Evolutionary conservation across 1,140 invertebrate genomes (phyloP), one percentile per base, ranked within the genome.

Genomic region (Orius insidiosus): DNA sequence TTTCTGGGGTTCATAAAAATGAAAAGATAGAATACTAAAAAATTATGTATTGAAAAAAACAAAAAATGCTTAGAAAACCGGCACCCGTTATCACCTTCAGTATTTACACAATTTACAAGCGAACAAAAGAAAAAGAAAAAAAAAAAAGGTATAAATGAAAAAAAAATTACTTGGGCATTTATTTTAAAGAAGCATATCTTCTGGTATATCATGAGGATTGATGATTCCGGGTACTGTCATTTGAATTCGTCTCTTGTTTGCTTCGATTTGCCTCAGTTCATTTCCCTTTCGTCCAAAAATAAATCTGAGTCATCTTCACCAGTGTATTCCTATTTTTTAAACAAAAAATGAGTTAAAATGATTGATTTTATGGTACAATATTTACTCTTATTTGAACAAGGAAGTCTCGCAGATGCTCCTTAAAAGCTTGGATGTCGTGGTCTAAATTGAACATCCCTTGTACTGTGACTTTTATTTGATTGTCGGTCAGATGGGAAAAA

Each of bases 401-500:
- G 68, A 99, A 99, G 68, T 99, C 96, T 71, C 95, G 76, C 39
- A 99, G 71, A 72, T 99, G 95, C 65, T 99, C 95, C 63, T 97
- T 98, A 66, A 99, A 98, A 47, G 80, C 85, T 52, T 81, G 72
- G 55, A 97, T 84, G 65, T 98, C 87, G 68, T 94, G 87, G 68
- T 99, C 77, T 57, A 97, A 76, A 69, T 95, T 92, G 59, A 98
- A 97, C 62, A 98, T 76, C 46, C 96, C 96, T 65, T 96, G 88
- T 30, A 98, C 92, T 54, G 93, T 98, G 50, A 99, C 86, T 67
- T 96, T 94, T 52, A 99, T 93, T 70, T 99, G 96, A 65, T 87
- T 88, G 69, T 92, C 87, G 34, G 80, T 87, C 51, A 96, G 73
- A 71, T 96, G 89, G 52, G 83, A 79, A 64, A 94, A 96, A 54